Evolutionary conservation across 2,113 vertebrate species (phyloP), one percentile per base, ranked within the genome.

Genomic region (Tychaedon coryphoeus): DNA sequence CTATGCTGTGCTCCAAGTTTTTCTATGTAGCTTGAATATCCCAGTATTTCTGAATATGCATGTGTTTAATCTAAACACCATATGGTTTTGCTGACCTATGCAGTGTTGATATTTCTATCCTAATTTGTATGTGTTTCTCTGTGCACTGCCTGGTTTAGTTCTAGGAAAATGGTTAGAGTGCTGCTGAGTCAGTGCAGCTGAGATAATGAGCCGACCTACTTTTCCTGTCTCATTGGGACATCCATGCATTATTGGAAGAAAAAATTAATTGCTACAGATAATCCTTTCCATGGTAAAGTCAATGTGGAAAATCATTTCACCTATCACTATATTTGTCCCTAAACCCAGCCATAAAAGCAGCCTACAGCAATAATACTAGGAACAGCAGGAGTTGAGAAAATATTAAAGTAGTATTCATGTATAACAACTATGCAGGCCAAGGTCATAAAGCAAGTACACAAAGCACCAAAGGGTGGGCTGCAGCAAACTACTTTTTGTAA

Each of bases 131-230:
- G 64, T 91, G 48, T 34, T 91, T 80, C 67, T 86, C 66, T 75
- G 40, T 83, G 88, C 66, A 43, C 58, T 78, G 81, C 62, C 57
- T 76, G 58, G 50, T 84, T 90, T 77, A 96, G 82, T 43, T 86
- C 78, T 67, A 83, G 51, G 77, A 89, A 88, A 95, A 92, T 57
- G 88, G 89, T 51, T 56, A 18, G 90, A 95, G 77, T 42, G 60
- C 71, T 97, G 96, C 96, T 96, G 96, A 98, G 88, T 97, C 92
- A 97, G 96, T 89, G 67, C 91, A 94, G 83, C 85, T 90, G 79
- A 71, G 88, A 93, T 93, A 95, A 92, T 43, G 73, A 95, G 87
- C 20, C 43, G 94, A 95, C 95, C 96, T 97, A 95, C 78, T 97
- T 97, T 90, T 94, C 77, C 58, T 73, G 86, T 94, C 89, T 90